Conservation (phyloP, 2,113 vertebrate species). For the Macroglossus sobrinus region DNA sequence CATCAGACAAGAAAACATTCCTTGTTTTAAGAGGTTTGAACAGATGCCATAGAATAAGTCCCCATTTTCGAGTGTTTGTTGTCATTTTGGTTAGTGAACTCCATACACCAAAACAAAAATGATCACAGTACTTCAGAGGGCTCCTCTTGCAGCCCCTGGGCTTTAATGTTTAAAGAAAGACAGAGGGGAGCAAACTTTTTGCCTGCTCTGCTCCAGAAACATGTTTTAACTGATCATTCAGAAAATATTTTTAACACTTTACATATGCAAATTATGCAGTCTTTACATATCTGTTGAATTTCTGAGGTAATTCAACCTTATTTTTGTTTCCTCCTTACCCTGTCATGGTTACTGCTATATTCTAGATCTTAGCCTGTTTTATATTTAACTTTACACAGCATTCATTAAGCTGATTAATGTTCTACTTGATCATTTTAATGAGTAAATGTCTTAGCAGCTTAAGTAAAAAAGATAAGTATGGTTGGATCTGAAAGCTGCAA, state of each 20-base stretch:
- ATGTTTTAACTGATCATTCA: background rate
- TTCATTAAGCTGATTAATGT: background rate
- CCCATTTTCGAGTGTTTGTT: constrained; percentile 42
- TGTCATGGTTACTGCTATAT: background rate
- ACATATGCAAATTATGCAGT: background rate
- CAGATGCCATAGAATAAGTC: constrained; percentile 45
- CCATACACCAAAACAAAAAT: constrained; percentile 46
- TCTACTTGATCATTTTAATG: background rate
- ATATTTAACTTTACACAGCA: background rate
- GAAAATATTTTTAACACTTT: background rate
- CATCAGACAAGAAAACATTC: constrained; percentile 60
- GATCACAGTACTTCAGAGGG: background rate
- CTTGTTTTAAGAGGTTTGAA: constrained; percentile 55
- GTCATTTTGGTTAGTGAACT: constrained; percentile 56
- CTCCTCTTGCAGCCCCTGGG: background rate
- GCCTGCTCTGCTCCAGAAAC: background rate
- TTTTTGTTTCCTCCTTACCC: background rate
- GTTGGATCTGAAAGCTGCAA: background rate
- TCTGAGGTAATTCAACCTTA: background rate
- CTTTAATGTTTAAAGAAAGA: background rate
- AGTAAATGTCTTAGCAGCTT: background rate
- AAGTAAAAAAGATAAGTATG: background rate
- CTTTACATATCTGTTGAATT: background rate
- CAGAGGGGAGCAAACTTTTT: background rate
- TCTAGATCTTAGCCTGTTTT: background rate